Evolutionary conservation across 2,797 vertebrate genomes (phyloP), one percentile per base, ranked within the genome.

Genomic region (Cossypha dichroa): DNA sequence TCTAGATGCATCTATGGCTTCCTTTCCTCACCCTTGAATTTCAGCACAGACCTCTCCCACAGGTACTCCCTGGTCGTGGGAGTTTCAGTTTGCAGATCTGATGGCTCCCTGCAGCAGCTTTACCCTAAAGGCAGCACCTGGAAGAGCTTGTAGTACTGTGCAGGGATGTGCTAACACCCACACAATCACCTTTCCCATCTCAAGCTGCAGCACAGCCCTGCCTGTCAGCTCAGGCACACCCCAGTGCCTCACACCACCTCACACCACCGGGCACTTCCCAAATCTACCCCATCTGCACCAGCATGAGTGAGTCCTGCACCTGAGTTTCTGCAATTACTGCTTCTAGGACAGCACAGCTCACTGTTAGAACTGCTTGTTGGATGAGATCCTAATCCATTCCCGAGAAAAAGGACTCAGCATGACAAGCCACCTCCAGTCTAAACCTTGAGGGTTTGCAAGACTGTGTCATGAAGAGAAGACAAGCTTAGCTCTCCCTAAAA

Each of bases 91-190:
- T 38, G 36, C 48, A 86, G 76, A 93, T 93, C 83, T 94, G 94
- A 94, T 76, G 49, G 74, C 52, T 93, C 74, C 43, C 76, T 86
- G 80, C 80, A 95, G 93, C 85, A 95, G 88, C 92, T 49, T 92
- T 95, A 84, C 92, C 96, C 93, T 88, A 49, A 80, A 93, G 93
- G 78, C 88, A 96, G 74, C 88, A 96, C 91, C 88, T 96, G 94
- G 59, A 76, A 81, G 43, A 96, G 88, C 78, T 7, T 80, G 91
- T 31, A 87, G 18, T 13, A 28, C 67, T 90, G 29, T 76, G 82
- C 82, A 90, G 87, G 58, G 79, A 23, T 73, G 62, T 69, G 87
- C 66, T 66, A 73, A 81, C 76, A 75, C 93, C 94, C 95, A 94
- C 73, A 45, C 63, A 75, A 92, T 85, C 64, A 0, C 64, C 76